phyloP scores from a whole-genome alignment of 2,113 vertebrate genomes.

The Heliornis fulica region DNA sequence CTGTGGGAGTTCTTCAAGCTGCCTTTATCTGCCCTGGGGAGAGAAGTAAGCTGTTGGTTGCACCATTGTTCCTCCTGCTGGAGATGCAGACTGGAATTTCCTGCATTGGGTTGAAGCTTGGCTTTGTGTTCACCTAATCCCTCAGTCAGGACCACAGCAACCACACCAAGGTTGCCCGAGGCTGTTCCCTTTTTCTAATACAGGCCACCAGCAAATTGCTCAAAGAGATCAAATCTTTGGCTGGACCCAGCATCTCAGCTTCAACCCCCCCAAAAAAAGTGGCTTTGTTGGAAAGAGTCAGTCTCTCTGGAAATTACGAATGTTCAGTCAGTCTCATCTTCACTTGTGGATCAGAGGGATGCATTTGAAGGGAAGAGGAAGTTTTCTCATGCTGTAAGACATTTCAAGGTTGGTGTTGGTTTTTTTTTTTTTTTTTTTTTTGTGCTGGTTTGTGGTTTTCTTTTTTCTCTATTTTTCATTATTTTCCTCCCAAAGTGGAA shows the following conservation, averaged over 20 bases:
- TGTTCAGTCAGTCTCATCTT: not conserved
- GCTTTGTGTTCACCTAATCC: not conserved
- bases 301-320: not conserved
- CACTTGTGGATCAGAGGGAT: not conserved
- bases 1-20: not conserved
- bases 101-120: not conserved
- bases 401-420: not conserved
- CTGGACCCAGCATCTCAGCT: not conserved
- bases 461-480: not conserved
- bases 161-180: not conserved
- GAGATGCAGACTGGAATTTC: not conserved
- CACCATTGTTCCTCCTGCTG: not conserved
- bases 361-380: not conserved
- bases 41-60: not conserved
- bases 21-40: not conserved
- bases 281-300: not conserved
- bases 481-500: not conserved
- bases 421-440: too few relatives aligned
- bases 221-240: not conserved
- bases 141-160: slow-evolving; percentile 22
- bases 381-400: not conserved
- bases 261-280: too few relatives aligned
- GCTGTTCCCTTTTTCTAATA: not conserved
- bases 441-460: too few relatives aligned
- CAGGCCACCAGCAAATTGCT: not conserved